Evolutionary conservation across 2,797 vertebrate species (phyloP), one percentile per base, ranked within the genome.

Genomic region (Pelodytes ibericus): DNA sequence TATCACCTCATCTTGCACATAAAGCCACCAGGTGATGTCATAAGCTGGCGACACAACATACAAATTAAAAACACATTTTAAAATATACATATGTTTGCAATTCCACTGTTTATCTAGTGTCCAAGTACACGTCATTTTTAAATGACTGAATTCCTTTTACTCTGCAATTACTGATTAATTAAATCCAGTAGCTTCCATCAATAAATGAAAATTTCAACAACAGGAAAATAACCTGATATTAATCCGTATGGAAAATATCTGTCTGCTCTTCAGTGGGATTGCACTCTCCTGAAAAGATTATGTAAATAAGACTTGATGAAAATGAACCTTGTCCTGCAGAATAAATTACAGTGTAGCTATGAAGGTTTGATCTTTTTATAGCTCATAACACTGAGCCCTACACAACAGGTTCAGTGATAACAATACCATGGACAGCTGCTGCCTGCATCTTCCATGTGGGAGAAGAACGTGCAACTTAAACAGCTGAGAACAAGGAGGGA

Each of bases 401-500:
- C 66, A 73, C 80, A 73, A 80, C 71, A 60, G 39, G 66, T 69
- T 22, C 3, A 13, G 51, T 66, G 75, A 61, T 80, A 72, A 77
- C 67, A 66, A 76, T 68, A 68, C 75, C 76, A 67, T 1, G 7
- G 79, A 74, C 81, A 80, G 83, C 89, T 87, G 85, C 80, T 88
- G 85, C 83, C 18, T 41, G 27, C 33, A 81, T 82, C 86, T 88
- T 81, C 44, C 73, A 81, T 85, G 61, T 75, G 41, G 70, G 58
- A 71, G 81, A 80, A 87, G 72, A 77, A 83, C 73, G 29, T 1
- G 64, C 39, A 8, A 44, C 4, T n/a, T 26, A 65, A 84, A 86
- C 88, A 87, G 88, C 88, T 89, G 87, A 80, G 71, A 72, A 66
- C 47, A 61, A 51, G 73, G 44, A 74, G 81, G 66, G 81, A 59